Conservation (phyloP, 1,140 invertebrate species). For the Bombus polaris region DNA sequence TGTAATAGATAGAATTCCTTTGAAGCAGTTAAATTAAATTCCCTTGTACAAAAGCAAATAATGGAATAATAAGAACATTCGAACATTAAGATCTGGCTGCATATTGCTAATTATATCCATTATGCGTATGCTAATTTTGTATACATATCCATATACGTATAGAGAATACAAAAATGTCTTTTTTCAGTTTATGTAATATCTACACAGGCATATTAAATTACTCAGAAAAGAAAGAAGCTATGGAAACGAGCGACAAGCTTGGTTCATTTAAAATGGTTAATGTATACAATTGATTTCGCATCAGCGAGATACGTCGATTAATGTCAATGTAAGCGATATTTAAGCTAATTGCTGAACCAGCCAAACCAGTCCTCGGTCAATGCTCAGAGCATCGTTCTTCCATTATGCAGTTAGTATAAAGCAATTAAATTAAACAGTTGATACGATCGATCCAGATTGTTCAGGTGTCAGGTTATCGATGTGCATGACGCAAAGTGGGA, state of each 20-base stretch:
- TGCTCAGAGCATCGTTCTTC: conserved; percentile 30
- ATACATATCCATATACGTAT: too few species aligned
- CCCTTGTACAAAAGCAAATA: background rate
- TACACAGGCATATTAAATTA: background rate
- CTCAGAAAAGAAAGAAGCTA: background rate
- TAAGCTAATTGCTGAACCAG: conserved; percentile 15
- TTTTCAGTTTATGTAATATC: background rate
- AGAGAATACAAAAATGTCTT: background rate
- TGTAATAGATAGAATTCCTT: background rate
- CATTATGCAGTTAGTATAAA: conserved; percentile 16
- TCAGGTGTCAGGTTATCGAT: background rate
- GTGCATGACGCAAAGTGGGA: conserved; percentile 14
- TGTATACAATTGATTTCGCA: conserved; percentile 9
- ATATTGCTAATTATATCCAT: background rate
- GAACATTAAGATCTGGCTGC: background rate
- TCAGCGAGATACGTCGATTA: background rate
- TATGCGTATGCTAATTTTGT: background rate
- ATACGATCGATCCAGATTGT: conserved; percentile 22
- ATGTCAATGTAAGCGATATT: conserved; percentile 34
- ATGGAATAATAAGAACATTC: background rate
- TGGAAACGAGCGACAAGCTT: background rate
- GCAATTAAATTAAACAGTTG: conserved; percentile 45
- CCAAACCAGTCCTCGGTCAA: background rate
- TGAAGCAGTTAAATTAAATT: background rate
- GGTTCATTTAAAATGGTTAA: conserved; percentile 13